Conservation (phyloP, 2,113 vertebrate species). For the Numida meleagris region DNA sequence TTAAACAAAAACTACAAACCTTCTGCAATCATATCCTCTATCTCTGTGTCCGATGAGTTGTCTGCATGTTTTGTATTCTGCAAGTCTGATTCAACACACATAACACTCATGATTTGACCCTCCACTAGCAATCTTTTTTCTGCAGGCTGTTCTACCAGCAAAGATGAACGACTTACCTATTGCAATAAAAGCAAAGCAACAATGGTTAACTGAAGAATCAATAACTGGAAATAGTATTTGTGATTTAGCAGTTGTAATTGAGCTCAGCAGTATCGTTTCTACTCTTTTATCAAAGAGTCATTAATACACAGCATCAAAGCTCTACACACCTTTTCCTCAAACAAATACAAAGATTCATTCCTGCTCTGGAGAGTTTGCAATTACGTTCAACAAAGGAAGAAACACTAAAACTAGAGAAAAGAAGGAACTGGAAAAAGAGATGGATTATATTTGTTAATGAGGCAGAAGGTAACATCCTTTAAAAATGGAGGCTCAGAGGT, state of each 20-base stretch:
- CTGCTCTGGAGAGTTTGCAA: neutral
- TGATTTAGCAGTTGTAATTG: neutral
- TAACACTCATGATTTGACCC: slow-evolving; percentile 79
- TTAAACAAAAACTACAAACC: slow-evolving; percentile 75
- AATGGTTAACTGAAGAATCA: neutral
- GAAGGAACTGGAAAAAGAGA: neutral
- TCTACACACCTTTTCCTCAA: neutral
- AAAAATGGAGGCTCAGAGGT: neutral
- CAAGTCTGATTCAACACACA: slow-evolving; percentile 83
- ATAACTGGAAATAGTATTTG: neutral
- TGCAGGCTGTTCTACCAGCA: slow-evolving; percentile 84
- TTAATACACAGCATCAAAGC: neutral
- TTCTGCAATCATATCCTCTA: slow-evolving; percentile 86
- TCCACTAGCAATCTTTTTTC: slow-evolving; percentile 84
- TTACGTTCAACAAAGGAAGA: neutral
- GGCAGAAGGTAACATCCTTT: neutral
- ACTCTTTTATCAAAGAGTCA: neutral
- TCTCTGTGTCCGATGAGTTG: slow-evolving; percentile 89
- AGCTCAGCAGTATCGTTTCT: neutral
- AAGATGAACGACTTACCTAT: slow-evolving; percentile 86
- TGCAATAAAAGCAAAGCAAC: slow-evolving; percentile 34
- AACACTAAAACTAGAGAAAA: neutral
- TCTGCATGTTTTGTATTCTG: slow-evolving; percentile 86
- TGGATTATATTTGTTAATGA: neutral
- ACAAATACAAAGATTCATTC: neutral